Conservation (phyloP, 2,113 vertebrate genomes). For the Empidonax alnorum region DNA sequence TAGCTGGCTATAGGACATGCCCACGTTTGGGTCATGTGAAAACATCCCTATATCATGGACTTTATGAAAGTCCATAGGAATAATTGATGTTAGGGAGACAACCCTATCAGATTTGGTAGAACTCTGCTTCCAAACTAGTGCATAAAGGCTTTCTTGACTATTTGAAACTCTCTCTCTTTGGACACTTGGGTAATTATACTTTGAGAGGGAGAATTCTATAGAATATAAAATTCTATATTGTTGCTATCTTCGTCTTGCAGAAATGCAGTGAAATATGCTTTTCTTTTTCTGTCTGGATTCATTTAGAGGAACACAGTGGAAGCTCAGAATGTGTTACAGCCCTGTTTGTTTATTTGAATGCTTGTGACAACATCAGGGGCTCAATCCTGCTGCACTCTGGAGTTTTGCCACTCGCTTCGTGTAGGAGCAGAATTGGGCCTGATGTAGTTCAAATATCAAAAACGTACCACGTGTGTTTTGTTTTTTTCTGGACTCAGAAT, state of each 20-base stretch:
- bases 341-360: constrained; percentile 63
- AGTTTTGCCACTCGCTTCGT: constrained; percentile 11
- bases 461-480: background rate
- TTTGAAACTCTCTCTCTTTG: background rate
- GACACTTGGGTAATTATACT: background rate
- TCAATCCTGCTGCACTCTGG: constrained; percentile 45
- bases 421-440: constrained; percentile 7
- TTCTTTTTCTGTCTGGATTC: constrained; percentile 28
- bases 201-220: background rate
- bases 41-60: background rate
- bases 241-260: background rate
- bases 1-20: background rate
- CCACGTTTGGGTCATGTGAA: background rate
- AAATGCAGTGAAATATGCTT: constrained; percentile 13
- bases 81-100: background rate
- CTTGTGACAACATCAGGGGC: constrained; percentile 63
- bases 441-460: constrained; percentile 58
- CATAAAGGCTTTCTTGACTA: background rate
- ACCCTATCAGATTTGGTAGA: background rate
- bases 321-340: constrained; percentile 57
- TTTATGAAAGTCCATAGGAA: background rate
- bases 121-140: background rate
- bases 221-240: background rate
- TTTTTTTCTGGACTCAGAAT: constrained; percentile 18
- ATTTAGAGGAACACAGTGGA: constrained; percentile 49